Base-by-base conservation (phyloP, 2,797 vertebrate species). In the Sebastolobus alascanus region DNA sequence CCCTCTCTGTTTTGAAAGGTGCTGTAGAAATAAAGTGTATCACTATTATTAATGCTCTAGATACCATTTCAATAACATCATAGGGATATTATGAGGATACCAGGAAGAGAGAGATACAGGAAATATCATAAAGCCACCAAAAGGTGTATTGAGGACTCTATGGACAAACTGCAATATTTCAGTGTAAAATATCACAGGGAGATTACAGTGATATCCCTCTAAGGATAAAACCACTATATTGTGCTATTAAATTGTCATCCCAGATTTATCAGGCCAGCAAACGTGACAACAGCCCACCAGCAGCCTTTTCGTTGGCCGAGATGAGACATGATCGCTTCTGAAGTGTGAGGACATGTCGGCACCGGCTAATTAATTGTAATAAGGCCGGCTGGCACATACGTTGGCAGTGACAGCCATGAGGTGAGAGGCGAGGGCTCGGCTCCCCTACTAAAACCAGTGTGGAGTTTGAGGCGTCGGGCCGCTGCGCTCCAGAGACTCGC, bases 321-420 rank as follows among this genome's bases (percentile, higher is more conserved):
- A 89, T 71, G 66, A 91, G 90, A 92, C 88, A 61, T 83, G 87
- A 89, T 88, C 68, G 71, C 82, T 90, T 92, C 83, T 92, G 91
- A 93, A 93, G 94, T 93, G 93, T 90, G 91, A 91, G 92, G 94
- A 93, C 93, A 93, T 94, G 93, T 92, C 79, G 75, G 87, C 87
- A 80, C 79, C 14, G 29, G 90, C 90, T 95, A 95, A 95, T 95
- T 94, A 95, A 94, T 95, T 94, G 94, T 94, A 94, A 94, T 90
- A 93, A 93, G 90, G 84, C 88, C 78, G 85, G 87, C 84, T 91
- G 87, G 90, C 84, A 86, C 89, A 77, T 84, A 69, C 60, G 82
- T 68, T 79, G 88, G 86, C 79, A 83, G n/a, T 89, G 93, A 94
- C 90, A 90, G 93, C 79, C 38, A 81, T 46, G 46, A 85, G 92